Conservation (phyloP, 2,888 invertebrate species). For the Julus scandinavius region DNA sequence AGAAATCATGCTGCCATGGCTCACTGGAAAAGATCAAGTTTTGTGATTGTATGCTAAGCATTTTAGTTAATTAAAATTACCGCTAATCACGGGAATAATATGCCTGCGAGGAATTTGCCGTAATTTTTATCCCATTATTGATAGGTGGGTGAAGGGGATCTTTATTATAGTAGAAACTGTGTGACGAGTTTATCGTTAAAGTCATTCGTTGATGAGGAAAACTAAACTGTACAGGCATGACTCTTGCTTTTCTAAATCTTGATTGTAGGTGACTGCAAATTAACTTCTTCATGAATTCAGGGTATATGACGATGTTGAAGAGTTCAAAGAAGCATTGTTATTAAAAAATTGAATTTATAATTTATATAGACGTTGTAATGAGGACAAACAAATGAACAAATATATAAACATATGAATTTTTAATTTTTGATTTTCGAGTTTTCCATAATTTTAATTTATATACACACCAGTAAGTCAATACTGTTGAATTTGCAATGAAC, state of each 20-base stretch:
- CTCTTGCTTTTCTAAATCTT: not conserved
- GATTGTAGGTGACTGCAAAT: not conserved
- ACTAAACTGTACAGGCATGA: not conserved
- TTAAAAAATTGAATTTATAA: slow-evolving; percentile 14
- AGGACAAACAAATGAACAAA: not conserved
- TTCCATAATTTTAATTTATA: not conserved
- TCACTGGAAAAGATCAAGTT: slow-evolving; percentile 27
- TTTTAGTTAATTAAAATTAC: slow-evolving; percentile 14
- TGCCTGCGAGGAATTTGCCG: not conserved
- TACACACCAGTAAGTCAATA: too few relatives aligned
- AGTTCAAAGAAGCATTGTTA: not conserved
- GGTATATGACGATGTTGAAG: not conserved
- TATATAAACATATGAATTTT: not conserved
- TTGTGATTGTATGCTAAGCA: not conserved
- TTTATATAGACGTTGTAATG: not conserved
- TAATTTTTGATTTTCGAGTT: not conserved
- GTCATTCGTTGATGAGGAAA: not conserved
- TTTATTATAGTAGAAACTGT: not conserved
- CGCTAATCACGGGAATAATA: not conserved
- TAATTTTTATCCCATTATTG: slow-evolving; percentile 13
- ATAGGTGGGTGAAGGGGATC: not conserved
- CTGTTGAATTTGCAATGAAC: too few relatives aligned
- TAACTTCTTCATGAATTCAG: not conserved
- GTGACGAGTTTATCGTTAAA: not conserved
- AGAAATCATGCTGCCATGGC: not conserved